These are phyloP conservation scores for Puma concolor DNA, from an alignment of 2,113 vertebrate species.

Conservation along the genomic window DNA sequence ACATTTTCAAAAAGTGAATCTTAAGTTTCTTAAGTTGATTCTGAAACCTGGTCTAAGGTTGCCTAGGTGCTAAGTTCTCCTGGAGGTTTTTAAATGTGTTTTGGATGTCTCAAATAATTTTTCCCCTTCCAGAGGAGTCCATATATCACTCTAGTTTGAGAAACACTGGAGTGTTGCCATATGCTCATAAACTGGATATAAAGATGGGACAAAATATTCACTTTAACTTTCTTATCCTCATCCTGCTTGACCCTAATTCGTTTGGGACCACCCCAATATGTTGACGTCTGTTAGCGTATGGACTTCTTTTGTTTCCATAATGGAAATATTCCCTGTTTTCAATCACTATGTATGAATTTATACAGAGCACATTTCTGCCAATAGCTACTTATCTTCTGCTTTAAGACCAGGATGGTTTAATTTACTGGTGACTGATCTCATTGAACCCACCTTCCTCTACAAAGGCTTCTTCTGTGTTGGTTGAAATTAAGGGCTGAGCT, in stretches of 20 bases:
- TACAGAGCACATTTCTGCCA: neutral
- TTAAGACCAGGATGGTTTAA: slow-evolving; percentile 33
- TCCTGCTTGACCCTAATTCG: neutral
- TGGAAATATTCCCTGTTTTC: slow-evolving; percentile 38
- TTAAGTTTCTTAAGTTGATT: slow-evolving; percentile 37
- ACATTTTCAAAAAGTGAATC: slow-evolving; percentile 18
- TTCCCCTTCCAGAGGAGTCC: neutral
- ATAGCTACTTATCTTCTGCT: slow-evolving; percentile 2
- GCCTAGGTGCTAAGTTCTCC: neutral
- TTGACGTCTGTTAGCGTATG: slow-evolving; percentile 12
- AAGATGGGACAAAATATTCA: slow-evolving; percentile 17
- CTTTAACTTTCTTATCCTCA: slow-evolving; percentile 42
- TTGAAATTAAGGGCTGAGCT: neutral
- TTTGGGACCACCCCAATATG: slow-evolving; percentile 1
- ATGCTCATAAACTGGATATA: slow-evolving; percentile 4
- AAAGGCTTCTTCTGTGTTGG: slow-evolving; percentile 4
- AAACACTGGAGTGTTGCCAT: slow-evolving; percentile 13
- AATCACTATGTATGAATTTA: slow-evolving; percentile 24
- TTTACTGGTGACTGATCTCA: neutral
- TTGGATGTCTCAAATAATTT: slow-evolving; percentile 2
- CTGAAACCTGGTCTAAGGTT: neutral
- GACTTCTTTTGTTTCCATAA: slow-evolving; percentile 52
- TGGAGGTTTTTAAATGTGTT: neutral
- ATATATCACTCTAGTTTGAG: neutral
- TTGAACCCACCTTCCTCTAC: slow-evolving; percentile 16